Base-by-base conservation (phyloP, 2,113 vertebrate species). In the Paradisaea rubra region DNA sequence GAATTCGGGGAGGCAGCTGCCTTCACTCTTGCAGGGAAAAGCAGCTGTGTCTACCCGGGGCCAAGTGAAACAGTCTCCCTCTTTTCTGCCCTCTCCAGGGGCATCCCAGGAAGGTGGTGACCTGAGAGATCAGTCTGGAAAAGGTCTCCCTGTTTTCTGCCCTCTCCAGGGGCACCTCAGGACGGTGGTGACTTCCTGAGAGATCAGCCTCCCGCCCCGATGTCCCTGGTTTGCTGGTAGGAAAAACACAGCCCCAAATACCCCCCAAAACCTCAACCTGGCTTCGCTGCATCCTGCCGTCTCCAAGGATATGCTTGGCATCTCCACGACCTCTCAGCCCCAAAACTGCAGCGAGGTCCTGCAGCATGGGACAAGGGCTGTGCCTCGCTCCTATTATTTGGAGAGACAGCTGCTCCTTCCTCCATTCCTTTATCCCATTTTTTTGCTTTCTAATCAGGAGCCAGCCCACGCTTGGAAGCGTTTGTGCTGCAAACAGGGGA, bases 311-410 rank as follows among this genome's bases (percentile, higher is more conserved):
- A 8, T 11, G 13, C 54, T 16, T 2, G 28, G 44, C 44, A 37
- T 10, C 81, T 41, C 69, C 35, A 24, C 0, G 0, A 50, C 11
- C 27, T 15, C 88, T 15, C 4, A 0, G 24, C 23, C 44, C 53
- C 69, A 22, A 27, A 39, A 17, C 7, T 14, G 11, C 57, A 9
- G 39, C 0, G 1, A 44, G 33, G 9, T 30, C 31, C 57, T 31
- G 7, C 30, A 3, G 16, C 0, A 1, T 0, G 35, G 11, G 39
- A 15, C 33, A 8, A 12, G 35, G 31, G 61, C 50, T 33, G 65
- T 5, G 52, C 42, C 10, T 42, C 19, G 0, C 60, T 47, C 18
- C 49, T 23, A 0, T 14, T 9, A 8, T 19, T 23, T 30, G 27
- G 21, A 60, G 64, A 19, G 5, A 53, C 9, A 44, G 11, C n/a